phyloP scores from a whole-genome alignment of 1,140 invertebrate species.

The Drosophila subobscura region DNA sequence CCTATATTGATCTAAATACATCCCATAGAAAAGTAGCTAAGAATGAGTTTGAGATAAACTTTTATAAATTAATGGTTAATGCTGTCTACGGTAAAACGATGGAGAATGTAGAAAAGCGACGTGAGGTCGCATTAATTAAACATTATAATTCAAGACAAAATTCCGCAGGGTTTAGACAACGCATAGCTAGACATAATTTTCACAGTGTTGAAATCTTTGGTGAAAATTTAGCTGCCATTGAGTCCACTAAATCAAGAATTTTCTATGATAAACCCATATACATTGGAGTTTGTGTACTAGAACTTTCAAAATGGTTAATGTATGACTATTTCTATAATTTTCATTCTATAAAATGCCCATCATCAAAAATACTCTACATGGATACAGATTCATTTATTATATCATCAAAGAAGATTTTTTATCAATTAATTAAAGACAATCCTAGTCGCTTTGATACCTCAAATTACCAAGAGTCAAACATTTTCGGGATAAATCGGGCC shows the following conservation, averaged over 20 bases:
- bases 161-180: constrained; percentile 8
- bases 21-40: not conserved
- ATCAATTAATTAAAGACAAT: not conserved
- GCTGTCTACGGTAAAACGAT: not conserved
- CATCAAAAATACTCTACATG: constrained; percentile 3
- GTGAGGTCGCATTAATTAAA: not conserved
- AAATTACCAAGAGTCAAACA: too few relatives aligned
- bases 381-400: constrained; percentile 1
- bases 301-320: constrained; percentile 1
- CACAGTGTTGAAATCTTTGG: constrained; percentile 4
- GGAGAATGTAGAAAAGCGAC: not conserved
- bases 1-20: constrained; percentile 2
- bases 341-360: not conserved
- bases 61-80: constrained; percentile 2
- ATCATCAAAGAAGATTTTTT: constrained; percentile 1
- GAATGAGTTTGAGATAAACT: constrained; percentile 5
- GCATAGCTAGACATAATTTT: constrained; percentile 24
- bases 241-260: not conserved
- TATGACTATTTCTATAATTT: constrained; percentile 3
- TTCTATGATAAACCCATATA: constrained; percentile 2
- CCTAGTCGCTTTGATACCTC: not conserved
- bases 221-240: constrained; percentile 4
- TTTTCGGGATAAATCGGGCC: too few relatives aligned
- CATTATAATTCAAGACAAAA: not conserved
- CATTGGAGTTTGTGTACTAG: not conserved